Conservation (phyloP, 64 coral and sea anemone species). For the Catalaphyllia jardinei region DNA sequence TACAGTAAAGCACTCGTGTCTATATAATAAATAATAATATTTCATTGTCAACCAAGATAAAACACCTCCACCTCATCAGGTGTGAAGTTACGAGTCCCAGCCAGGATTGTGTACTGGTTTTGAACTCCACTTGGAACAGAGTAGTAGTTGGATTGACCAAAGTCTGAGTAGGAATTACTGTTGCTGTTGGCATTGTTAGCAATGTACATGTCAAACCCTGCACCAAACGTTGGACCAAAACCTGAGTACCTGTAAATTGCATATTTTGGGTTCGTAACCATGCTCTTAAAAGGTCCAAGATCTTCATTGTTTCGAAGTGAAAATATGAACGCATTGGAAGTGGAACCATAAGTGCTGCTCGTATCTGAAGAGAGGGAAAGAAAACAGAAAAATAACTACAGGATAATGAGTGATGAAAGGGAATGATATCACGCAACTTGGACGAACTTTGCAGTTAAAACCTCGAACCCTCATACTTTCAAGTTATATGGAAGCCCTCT, state of each 20-base stretch:
- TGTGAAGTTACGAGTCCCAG: background rate
- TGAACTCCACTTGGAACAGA: background rate
- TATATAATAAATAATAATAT: too few relatives aligned
- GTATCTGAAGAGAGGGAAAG: too few relatives aligned
- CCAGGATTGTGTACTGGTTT: background rate
- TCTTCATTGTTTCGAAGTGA: background rate
- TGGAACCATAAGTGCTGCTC: too few relatives aligned
- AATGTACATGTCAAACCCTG: background rate
- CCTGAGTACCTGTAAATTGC: background rate
- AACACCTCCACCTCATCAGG: slow-evolving; percentile 5
- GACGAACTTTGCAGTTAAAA: too few relatives aligned
- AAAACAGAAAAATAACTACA: too few relatives aligned
- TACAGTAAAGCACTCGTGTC: too few relatives aligned
- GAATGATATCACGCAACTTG: too few relatives aligned
- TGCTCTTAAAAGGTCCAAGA: background rate
- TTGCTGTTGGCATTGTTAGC: background rate
- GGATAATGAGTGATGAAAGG: too few relatives aligned
- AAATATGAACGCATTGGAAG: background rate
- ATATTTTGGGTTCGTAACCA: background rate
- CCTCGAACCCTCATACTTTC: too few relatives aligned
- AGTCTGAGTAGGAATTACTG: background rate
- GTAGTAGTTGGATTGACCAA: background rate
- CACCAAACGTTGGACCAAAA: background rate
- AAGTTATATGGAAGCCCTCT: too few relatives aligned
- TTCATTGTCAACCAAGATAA: background rate